Base-by-base conservation (phyloP, 2,797 vertebrate genomes). In the Anas acuta region DNA sequence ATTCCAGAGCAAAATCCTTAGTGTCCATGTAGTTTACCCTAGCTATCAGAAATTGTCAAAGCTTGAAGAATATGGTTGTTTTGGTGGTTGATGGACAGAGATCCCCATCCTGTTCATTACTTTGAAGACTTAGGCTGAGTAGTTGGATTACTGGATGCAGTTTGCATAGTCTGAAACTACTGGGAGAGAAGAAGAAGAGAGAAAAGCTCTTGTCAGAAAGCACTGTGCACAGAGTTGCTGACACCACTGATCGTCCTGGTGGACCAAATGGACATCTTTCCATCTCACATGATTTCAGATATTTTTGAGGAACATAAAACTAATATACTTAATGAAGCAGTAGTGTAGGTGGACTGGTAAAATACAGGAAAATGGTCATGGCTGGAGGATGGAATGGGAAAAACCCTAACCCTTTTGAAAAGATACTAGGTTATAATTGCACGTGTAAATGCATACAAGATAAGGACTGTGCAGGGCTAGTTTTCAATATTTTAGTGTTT, bases 401-500 rank as follows among this genome's bases (percentile, higher is more conserved):
- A 61, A 60, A 2, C 7, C 21, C 37, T 54, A 35, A 10, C 7
- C 1, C 26, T 53, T 66, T 12, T 33, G 60, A 72, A 87, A 11
- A n/a, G 8, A 20, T 35, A 51, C n/a, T 39, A 14, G n/a, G 3
- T n/a, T 56, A 45, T 35, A 30, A 33, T 66, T n/a, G 75, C 30
- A 66, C 0, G 1, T 30, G n/a, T n/a, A 69, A 64, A 54, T 41
- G 28, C 23, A 17, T 11, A 43, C 33, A 9, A 35, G 23, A 45
- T 49, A 33, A 56, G 18, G 28, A 41, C 13, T 45, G 9, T 72
- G 66, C 56, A 74, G n/a, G 37, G 10, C 11, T 47, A 45, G 30
- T 35, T 56, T 87, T 73, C 28, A 54, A 45, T 96, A 96, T 97
- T 97, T 71, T 22, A 64, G 13, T 3, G 0, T 49, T 82, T 89